Evolutionary conservation across 1,140 invertebrate genomes (phyloP).

Genomic region (Epicauta chinensis): DNA sequence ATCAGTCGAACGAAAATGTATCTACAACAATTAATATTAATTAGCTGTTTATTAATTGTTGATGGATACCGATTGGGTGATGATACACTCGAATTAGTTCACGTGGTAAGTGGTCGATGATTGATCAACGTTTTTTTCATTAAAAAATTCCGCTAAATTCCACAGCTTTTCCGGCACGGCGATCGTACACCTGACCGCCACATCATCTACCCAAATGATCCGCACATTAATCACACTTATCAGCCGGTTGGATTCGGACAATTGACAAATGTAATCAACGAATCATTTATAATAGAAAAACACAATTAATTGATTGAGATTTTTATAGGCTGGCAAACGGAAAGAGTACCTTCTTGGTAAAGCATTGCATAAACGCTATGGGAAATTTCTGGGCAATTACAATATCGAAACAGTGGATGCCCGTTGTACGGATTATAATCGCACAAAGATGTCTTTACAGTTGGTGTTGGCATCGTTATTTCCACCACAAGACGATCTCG

Average conservation of each 20-base stretch:
- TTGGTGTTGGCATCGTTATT: conserved; percentile 50
- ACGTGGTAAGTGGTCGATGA: not conserved
- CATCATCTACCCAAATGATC: conserved; percentile 7
- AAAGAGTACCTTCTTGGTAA: conserved; percentile 55
- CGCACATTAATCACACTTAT: conserved; percentile 9
- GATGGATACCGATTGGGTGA: too few relatives aligned
- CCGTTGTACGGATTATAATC: conserved; percentile 40
- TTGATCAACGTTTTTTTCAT: not conserved
- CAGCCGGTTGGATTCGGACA: conserved; percentile 16
- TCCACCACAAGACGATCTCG: conserved; percentile 39
- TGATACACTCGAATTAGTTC: not conserved
- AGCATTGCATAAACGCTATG: conserved; percentile 54
- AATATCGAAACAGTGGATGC: conserved; percentile 40
- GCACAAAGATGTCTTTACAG: conserved; percentile 52
- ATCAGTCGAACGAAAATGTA: too few relatives aligned
- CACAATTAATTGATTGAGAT: not conserved
- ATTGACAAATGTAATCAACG: conserved; percentile 14
- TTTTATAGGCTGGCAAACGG: conserved; percentile 28
- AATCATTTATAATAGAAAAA: not conserved
- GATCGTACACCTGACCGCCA: conserved; percentile 17
- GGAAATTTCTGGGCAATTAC: conserved; percentile 53
- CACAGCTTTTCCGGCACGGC: conserved; percentile 18
- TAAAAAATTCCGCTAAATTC: not conserved
- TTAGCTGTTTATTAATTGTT: too few relatives aligned
- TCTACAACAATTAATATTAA: too few relatives aligned